phyloP scores from a whole-genome alignment of 2,113 vertebrate genomes.

The Miniopterus natalensis region DNA sequence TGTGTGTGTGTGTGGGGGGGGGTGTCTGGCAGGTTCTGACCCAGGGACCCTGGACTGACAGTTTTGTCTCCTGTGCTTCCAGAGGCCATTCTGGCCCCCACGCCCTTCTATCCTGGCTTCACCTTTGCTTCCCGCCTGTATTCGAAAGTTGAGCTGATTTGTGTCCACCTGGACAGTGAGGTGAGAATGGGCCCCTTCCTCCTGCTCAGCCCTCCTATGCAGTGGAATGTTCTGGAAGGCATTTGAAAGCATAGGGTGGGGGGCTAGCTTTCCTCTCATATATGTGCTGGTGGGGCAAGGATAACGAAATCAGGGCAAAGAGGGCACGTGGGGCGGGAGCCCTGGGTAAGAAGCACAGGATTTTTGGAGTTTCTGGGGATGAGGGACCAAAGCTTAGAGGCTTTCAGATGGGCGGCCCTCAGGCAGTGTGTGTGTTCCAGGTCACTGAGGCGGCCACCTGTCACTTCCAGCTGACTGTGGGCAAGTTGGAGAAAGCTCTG shows the following conservation, averaged over 20 bases:
- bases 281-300: background rate
- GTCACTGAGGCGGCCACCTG: background rate
- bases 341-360: background rate
- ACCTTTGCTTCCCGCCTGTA: slow-evolving; percentile 90
- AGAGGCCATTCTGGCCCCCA: slow-evolving; percentile 94
- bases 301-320: background rate
- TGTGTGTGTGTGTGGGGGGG: background rate
- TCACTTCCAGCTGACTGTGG: slow-evolving; percentile 93
- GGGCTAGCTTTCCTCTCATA: background rate
- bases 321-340: background rate
- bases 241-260: too few relatives aligned
- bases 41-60: background rate
- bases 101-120: slow-evolving; percentile 92
- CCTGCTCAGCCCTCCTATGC: background rate
- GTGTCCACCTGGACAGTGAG: slow-evolving; percentile 92
- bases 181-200: slow-evolving; percentile 85
- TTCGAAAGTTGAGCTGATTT: slow-evolving; percentile 91
- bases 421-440: slow-evolving; percentile 17
- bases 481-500: slow-evolving; percentile 91
- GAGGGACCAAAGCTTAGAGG: background rate
- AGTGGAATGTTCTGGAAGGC: background rate
- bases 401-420: background rate
- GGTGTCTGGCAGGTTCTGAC: background rate
- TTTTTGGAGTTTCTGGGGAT: background rate
- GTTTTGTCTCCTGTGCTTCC: slow-evolving; percentile 61